Percentiles rank a stretch among this genome's conserved stretches.
These are phyloP conservation scores for Selenia dentaria DNA, from an alignment of 2,888 invertebrate genomes.

Conservation along the genomic window DNA sequence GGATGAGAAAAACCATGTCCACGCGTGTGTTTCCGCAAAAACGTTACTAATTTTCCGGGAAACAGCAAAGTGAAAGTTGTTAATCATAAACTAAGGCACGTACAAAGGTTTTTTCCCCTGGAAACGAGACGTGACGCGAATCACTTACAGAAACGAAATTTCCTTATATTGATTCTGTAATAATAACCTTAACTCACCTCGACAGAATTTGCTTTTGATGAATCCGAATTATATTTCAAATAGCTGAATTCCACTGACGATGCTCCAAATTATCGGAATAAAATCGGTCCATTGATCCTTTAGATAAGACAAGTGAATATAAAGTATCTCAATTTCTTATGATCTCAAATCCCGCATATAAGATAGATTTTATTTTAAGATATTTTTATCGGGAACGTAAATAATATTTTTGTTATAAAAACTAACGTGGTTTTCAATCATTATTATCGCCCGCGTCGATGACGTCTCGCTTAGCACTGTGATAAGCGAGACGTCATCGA, in stretches of 20 bases:
- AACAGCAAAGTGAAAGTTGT: slow-evolving; percentile 25
- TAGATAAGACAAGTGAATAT: too few relatives aligned
- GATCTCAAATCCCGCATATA: too few relatives aligned
- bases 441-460: too few relatives aligned
- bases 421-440: too few relatives aligned
- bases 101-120: slow-evolving; percentile 41
- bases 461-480: too few relatives aligned
- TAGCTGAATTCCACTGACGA: neutral
- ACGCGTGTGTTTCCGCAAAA: slow-evolving; percentile 12
- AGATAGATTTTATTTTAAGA: too few relatives aligned
- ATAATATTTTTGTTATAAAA: too few relatives aligned
- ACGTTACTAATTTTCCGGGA: slow-evolving; percentile 19
- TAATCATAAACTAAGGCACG: slow-evolving; percentile 34
- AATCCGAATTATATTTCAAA: neutral
- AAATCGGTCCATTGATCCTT: too few relatives aligned
- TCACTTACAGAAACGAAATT: slow-evolving; percentile 32
- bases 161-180: slow-evolving; percentile 28
- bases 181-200: slow-evolving; percentile 8
- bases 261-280: neutral
- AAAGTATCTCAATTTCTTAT: too few relatives aligned
- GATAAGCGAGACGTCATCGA: too few relatives aligned
- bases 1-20: slow-evolving; percentile 1
- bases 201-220: slow-evolving; percentile 1
- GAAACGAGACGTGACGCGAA: slow-evolving; percentile 50
- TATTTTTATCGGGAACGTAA: too few relatives aligned